phyloP scores from a whole-genome alignment of 2,888 invertebrate species.

The Syrista parreyssii region DNA sequence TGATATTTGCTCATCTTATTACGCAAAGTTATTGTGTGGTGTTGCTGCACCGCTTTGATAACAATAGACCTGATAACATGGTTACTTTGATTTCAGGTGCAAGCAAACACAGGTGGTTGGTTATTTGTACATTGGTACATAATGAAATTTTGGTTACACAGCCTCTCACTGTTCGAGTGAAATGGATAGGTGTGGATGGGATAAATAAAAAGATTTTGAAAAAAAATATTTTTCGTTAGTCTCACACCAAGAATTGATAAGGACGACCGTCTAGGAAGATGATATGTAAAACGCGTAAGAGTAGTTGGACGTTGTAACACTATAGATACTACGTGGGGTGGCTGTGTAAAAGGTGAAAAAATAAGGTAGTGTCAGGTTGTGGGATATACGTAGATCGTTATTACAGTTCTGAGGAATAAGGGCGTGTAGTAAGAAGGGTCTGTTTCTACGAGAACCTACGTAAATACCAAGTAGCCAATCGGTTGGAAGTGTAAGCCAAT shows the following conservation, averaged over 20 bases:
- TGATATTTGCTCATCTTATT: slow-evolving; percentile 24
- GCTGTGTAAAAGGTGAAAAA: background rate
- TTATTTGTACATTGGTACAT: background rate
- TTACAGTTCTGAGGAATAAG: slow-evolving; percentile 1
- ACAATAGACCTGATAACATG: slow-evolving; percentile 4
- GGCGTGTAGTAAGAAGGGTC: slow-evolving; percentile 15
- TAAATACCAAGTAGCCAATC: slow-evolving; percentile 61
- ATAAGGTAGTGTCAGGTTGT: background rate
- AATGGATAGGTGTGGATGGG: background rate
- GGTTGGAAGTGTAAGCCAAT: slow-evolving; percentile 62
- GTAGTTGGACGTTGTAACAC: background rate
- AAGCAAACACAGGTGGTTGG: slow-evolving; percentile 62
- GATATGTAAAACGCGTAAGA: background rate
- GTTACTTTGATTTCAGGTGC: slow-evolving; percentile 57
- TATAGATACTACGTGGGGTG: background rate
- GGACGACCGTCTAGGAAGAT: background rate
- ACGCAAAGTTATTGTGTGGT: slow-evolving; percentile 15
- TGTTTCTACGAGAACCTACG: slow-evolving; percentile 38
- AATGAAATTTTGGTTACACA: background rate
- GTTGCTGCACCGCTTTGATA: background rate
- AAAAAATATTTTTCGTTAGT: background rate
- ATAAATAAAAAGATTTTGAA: background rate
- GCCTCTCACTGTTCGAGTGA: background rate
- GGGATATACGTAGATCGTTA: background rate
- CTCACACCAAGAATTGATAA: background rate